These are phyloP conservation scores for Urocitellus parryii DNA, from an alignment of 2,113 vertebrate species.

Conservation along the genomic window DNA sequence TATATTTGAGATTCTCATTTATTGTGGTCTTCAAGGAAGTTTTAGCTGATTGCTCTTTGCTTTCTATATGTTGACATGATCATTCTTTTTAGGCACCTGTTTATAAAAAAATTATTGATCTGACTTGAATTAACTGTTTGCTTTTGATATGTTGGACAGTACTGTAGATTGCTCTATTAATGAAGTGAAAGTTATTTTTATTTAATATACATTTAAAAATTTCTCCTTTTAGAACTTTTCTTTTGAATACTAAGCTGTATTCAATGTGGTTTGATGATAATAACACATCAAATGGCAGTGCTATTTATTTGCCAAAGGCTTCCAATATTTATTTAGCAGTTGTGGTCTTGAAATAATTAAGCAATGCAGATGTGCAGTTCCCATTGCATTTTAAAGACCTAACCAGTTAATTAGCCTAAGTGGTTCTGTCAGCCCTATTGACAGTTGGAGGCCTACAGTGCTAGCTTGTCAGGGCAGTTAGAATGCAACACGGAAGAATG, in stretches of 20 bases:
- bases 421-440: conserved; percentile 60
- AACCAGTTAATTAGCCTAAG: conserved; percentile 74
- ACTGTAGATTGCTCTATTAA: background rate
- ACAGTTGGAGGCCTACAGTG: background rate
- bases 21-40: background rate
- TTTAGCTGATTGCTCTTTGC: conserved; percentile 2
- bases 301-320: conserved; percentile 59
- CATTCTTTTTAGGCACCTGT: background rate
- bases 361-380: background rate
- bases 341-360: conserved; percentile 66
- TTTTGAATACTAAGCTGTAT: background rate
- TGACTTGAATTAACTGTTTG: conserved; percentile 33
- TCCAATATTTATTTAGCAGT: conserved; percentile 59
- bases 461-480: conserved; percentile 32
- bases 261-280: background rate
- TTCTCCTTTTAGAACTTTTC: conserved; percentile 12
- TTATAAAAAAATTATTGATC: background rate
- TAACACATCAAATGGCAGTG: background rate
- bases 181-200: background rate
- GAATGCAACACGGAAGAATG: background rate
- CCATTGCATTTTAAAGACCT: conserved; percentile 51
- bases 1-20: background rate
- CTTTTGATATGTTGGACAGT: background rate
- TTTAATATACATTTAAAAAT: conserved; percentile 14
- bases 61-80: background rate